Percentiles rank a stretch among this genome's conserved stretches.
phyloP scores from a whole-genome alignment of 2,797 vertebrate species.

The Thaleichthys pacificus region DNA sequence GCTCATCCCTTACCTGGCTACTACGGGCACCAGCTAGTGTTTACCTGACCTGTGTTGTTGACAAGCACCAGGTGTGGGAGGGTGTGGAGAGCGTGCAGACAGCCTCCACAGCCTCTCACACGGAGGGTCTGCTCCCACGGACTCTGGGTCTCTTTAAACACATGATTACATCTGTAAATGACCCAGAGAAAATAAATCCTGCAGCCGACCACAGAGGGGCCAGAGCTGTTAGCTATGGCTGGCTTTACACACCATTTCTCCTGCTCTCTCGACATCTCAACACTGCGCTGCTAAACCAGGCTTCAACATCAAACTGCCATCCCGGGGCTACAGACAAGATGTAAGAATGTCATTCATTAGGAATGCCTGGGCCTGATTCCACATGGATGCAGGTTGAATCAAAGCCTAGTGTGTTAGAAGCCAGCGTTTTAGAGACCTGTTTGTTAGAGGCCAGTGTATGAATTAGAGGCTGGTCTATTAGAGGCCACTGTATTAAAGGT shows the following conservation, averaged over 20 bases:
- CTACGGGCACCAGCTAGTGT: no score
- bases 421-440: constrained; percentile 9
- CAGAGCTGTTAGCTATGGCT: constrained; percentile 2
- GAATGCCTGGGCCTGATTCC: not conserved
- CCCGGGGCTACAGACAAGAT: not conserved
- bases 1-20: no score
- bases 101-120: no score
- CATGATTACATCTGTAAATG: no score
- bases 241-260: constrained; percentile 46
- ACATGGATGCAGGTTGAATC: not conserved
- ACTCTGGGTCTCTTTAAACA: no score
- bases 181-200: not conserved
- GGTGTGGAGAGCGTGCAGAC: no score
- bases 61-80: no score
- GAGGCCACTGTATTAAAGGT: not conserved
- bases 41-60: no score
- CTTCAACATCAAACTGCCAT: constrained; percentile 23
- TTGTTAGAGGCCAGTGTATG: not conserved
- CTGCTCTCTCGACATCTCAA: constrained; percentile 33
- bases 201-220: not conserved
- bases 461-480: not conserved
- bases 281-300: constrained; percentile 25
- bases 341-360: constrained; percentile 9
- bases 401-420: not conserved
- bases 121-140: no score